Conservation (phyloP, 2,797 vertebrate genomes). For the Cossypha caffra region DNA sequence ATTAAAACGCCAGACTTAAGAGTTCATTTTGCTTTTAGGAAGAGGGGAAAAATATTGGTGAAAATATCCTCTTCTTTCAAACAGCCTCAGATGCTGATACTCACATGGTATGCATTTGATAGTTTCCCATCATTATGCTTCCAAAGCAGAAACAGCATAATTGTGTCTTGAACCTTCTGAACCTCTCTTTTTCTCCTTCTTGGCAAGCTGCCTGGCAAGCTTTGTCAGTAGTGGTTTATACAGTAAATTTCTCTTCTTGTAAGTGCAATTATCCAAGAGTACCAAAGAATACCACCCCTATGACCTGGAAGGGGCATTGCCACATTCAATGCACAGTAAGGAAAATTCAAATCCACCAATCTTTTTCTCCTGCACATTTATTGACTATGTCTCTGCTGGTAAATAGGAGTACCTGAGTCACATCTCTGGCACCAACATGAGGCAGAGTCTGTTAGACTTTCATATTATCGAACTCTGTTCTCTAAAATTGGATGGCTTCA, state of each 20-base stretch:
- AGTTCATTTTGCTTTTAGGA: neutral
- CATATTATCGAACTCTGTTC: fast-evolving
- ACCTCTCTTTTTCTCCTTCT: neutral
- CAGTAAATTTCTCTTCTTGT: neutral
- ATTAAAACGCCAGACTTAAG: neutral
- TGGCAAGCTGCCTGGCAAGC: neutral
- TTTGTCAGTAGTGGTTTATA: neutral
- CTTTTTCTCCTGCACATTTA: neutral
- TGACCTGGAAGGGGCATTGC: neutral
- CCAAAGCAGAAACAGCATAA: neutral
- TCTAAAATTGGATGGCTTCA: neutral
- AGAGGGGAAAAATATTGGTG: fast-evolving
- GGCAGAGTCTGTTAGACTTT: neutral
- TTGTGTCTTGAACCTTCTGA: neutral
- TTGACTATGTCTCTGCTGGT: neutral
- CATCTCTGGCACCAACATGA: neutral
- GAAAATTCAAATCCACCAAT: neutral
- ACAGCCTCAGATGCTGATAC: neutral
- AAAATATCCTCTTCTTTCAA: neutral
- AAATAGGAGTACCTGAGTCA: neutral
- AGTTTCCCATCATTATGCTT: neutral
- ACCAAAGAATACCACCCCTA: neutral
- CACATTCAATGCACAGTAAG: neutral
- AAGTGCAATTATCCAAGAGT: neutral
- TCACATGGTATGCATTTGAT: neutral